Conservation (phyloP, 2,113 vertebrate species). For the Lagopus leucura region DNA sequence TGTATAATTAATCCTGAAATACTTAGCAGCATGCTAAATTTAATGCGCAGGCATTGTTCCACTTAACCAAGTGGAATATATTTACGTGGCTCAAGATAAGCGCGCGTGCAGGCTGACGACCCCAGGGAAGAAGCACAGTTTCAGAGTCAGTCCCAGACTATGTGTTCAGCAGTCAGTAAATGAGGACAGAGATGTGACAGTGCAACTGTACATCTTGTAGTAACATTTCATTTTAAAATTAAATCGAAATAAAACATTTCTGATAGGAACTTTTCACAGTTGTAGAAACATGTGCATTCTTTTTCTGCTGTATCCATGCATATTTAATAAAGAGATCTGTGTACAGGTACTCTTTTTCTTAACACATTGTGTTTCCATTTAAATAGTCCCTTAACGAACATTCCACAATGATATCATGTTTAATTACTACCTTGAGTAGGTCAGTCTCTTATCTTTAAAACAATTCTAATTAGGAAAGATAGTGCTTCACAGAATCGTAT, state of each 20-base stretch:
- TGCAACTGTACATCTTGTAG: background rate
- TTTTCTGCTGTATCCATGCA: background rate
- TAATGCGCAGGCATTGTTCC: constrained; percentile 59
- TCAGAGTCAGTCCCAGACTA: constrained; percentile 18
- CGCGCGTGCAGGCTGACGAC: background rate
- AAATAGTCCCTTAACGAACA: background rate
- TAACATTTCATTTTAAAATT: background rate
- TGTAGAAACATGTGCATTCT: background rate
- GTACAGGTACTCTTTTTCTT: background rate
- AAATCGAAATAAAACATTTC: background rate
- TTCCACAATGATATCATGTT: background rate
- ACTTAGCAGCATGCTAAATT: constrained; percentile 42
- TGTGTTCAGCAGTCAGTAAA: constrained; percentile 35
- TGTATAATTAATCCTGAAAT: constrained; percentile 53
- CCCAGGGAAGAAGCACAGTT: constrained; percentile 62
- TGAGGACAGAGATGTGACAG: constrained; percentile 41
- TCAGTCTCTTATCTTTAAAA: constrained; percentile 38
- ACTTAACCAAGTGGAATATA: constrained; percentile 64
- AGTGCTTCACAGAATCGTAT: background rate
- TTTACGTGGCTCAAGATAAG: constrained; percentile 61
- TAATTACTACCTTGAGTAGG: background rate
- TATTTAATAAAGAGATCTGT: background rate
- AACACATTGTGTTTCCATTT: background rate
- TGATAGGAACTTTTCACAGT: background rate
- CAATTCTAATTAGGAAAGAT: constrained; percentile 16